Evolutionary conservation across 2,888 invertebrate genomes (phyloP).

Genomic region (Synergus laeviventris): DNA sequence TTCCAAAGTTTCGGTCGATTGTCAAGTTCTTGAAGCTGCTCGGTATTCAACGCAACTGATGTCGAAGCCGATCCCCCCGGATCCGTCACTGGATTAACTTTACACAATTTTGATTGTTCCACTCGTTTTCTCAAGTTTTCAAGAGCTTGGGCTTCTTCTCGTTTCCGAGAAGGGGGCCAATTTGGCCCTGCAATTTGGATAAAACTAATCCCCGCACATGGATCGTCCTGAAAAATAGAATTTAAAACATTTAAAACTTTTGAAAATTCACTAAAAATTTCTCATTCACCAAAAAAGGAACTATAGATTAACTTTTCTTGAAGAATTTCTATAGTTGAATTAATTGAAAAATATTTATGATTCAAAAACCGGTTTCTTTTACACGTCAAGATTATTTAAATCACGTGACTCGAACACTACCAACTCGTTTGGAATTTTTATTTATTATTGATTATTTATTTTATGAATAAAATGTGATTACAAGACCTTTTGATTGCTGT

Average conservation of each 20-base stretch:
- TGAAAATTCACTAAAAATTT: slow-evolving; percentile 1
- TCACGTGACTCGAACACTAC: not conserved
- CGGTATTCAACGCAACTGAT: slow-evolving; percentile 65
- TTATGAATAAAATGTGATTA: not conserved
- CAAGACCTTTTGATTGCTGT: slow-evolving; percentile 59
- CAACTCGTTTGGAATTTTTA: not conserved
- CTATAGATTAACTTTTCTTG: not conserved
- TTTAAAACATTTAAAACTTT: not conserved
- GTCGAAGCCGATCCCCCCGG: slow-evolving; percentile 68
- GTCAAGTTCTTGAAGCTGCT: slow-evolving; percentile 78
- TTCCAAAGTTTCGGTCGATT: slow-evolving; percentile 81
- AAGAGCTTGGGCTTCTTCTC: slow-evolving; percentile 84
- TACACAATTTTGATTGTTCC: slow-evolving; percentile 78
- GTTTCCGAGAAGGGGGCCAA: slow-evolving; percentile 81
- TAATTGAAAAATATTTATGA: not conserved
- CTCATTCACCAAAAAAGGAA: not conserved
- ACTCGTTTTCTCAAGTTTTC: slow-evolving; percentile 85
- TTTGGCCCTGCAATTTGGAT: slow-evolving; percentile 72
- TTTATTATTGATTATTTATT: too few species aligned
- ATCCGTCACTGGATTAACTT: slow-evolving; percentile 77
- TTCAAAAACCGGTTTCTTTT: not conserved
- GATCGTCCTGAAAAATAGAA: slow-evolving; percentile 56
- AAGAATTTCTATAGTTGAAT: not conserved
- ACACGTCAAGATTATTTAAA: not conserved
- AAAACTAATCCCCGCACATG: slow-evolving; percentile 64